These are phyloP conservation scores for Patella ulyssiponensis DNA, from an alignment of 2,888 invertebrate species.

Conservation along the genomic window DNA sequence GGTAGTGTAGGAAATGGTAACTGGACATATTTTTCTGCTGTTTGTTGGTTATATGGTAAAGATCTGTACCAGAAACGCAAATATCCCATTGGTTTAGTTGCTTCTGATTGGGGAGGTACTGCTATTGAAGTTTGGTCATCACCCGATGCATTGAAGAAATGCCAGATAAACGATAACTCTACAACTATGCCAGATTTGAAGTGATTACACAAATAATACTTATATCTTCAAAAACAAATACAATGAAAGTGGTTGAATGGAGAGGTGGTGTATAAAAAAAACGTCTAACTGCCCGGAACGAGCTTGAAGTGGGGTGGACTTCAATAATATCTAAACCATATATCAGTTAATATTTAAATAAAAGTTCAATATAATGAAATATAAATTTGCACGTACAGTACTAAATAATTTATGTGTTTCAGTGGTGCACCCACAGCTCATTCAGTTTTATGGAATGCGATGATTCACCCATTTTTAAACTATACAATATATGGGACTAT, in stretches of 20 bases:
- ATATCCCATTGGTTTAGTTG: constrained; percentile 61
- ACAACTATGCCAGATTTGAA: too few relatives aligned
- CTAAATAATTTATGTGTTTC: too few relatives aligned
- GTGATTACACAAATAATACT: too few relatives aligned
- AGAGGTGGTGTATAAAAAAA: too few relatives aligned
- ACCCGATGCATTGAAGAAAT: constrained; percentile 43
- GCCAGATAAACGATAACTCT: constrained; percentile 12
- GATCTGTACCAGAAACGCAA: constrained; percentile 57
- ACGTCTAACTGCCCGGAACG: too few relatives aligned
- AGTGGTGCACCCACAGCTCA: neutral
- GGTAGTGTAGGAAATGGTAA: constrained; percentile 33
- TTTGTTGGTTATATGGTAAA: constrained; percentile 68
- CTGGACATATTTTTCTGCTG: constrained; percentile 59
- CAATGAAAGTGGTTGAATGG: too few relatives aligned
- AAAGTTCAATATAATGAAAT: too few relatives aligned
- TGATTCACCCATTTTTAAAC: constrained; percentile 62
- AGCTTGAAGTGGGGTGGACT: too few relatives aligned
- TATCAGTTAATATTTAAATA: too few relatives aligned
- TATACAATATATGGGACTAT: constrained; percentile 60
- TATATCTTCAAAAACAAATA: too few relatives aligned
- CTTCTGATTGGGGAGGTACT: constrained; percentile 57
- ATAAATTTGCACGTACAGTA: too few relatives aligned
- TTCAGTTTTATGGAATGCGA: constrained; percentile 61
- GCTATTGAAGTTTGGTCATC: constrained; percentile 66
- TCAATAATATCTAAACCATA: too few relatives aligned